A percentile compares a stretch with the other conserved stretches of the same genome.
Evolutionary conservation across 2,888 invertebrate genomes (phyloP).

Genomic region (Strigamia crassipes): DNA sequence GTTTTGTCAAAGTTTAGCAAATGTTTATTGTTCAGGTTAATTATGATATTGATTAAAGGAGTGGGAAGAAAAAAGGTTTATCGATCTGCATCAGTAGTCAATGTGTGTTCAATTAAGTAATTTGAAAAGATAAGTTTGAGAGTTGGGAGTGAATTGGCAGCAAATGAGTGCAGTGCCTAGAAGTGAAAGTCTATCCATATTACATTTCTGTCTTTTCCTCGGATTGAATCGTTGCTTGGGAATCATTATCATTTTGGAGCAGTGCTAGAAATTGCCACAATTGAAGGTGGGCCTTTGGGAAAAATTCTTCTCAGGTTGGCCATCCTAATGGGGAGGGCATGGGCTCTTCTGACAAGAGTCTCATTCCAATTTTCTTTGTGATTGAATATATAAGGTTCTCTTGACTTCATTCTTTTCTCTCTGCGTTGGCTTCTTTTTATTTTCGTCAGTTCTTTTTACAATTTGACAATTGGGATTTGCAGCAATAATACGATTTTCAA

Average conservation of each 20-base stretch:
- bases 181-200: slow-evolving; percentile 25
- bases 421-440: not conserved
- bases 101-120: slow-evolving; percentile 21
- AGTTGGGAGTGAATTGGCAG: not conserved
- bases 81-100: slow-evolving; percentile 21
- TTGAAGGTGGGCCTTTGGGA: slow-evolving; percentile 41
- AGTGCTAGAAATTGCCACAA: slow-evolving; percentile 28
- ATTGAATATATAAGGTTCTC: slow-evolving; percentile 44
- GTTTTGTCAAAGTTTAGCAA: not conserved
- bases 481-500: too few species aligned
- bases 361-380: slow-evolving; percentile 44
- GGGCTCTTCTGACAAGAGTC: slow-evolving; percentile 43
- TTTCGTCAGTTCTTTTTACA: not conserved
- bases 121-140: not conserved
- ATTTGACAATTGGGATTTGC: not conserved
- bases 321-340: slow-evolving; percentile 44
- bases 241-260: slow-evolving; percentile 39
- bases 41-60: not conserved
- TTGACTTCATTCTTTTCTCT: slow-evolving; percentile 21
- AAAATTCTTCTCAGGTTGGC: slow-evolving; percentile 38
- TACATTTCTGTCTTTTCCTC: slow-evolving; percentile 11
- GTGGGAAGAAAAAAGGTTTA: not conserved
- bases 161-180: not conserved
- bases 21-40: not conserved
- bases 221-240: slow-evolving; percentile 35